phyloP scores from a whole-genome alignment of 2,113 vertebrate species.

The Otolemur garnettii region DNA sequence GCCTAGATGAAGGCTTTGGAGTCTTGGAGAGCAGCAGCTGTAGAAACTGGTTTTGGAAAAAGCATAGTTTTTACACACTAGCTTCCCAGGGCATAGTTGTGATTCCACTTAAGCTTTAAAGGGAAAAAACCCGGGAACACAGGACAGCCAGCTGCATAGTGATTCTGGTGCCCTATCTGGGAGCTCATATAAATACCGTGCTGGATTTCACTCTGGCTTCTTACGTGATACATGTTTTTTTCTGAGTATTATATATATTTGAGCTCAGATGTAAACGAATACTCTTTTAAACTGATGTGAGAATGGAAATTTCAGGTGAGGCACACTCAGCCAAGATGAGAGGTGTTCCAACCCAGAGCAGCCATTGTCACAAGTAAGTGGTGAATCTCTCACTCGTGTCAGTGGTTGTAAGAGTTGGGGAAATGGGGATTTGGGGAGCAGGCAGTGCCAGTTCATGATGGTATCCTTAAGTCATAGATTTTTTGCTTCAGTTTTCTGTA shows the following conservation, averaged over 20 bases:
- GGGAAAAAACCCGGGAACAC: not conserved
- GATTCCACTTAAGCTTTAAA: not conserved
- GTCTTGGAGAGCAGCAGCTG: not conserved
- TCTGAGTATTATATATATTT: not conserved
- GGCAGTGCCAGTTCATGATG: not conserved
- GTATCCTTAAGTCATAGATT: not conserved
- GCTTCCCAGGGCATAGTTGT: not conserved
- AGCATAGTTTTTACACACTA: not conserved
- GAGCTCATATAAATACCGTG: not conserved
- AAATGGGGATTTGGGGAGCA: not conserved
- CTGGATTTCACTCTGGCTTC: constrained; percentile 9
- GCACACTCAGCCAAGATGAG: not conserved
- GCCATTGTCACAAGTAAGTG: not conserved
- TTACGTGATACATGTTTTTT: not conserved
- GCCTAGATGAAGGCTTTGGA: not conserved
- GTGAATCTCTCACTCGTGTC: not conserved
- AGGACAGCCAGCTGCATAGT: not conserved
- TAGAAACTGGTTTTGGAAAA: constrained; percentile 39
- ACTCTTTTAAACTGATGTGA: not conserved
- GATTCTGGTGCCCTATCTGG: not conserved
- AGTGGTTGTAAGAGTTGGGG: not conserved
- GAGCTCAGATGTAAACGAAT: not conserved
- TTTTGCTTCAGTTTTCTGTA: not conserved
- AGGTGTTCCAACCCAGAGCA: not conserved
- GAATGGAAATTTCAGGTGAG: not conserved